phyloP scores from a whole-genome alignment of 2,797 vertebrate species.

The Poeciliopsis turneri region DNA sequence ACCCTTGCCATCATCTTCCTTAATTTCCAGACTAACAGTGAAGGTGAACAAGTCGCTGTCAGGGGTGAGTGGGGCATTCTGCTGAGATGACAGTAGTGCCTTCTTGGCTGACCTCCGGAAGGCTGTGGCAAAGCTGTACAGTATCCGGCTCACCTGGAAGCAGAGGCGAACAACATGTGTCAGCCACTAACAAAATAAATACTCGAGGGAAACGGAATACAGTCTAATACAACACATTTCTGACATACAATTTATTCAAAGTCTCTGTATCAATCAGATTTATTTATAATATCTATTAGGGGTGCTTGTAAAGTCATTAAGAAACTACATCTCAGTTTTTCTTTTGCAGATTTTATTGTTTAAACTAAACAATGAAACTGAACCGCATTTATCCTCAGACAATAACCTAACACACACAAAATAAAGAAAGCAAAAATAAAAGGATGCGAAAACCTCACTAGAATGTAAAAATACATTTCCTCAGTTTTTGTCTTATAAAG shows the following conservation, averaged over 20 bases:
- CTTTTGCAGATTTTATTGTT: background rate
- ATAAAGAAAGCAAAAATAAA: too few relatives aligned
- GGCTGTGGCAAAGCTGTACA: constrained; percentile 98
- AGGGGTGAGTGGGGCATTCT: constrained; percentile 88
- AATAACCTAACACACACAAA: too few relatives aligned
- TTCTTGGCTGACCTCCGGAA: constrained; percentile 95
- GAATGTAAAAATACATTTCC: too few relatives aligned
- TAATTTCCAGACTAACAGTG: constrained; percentile 96
- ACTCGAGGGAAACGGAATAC: background rate
- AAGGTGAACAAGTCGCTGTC: constrained; percentile 98
- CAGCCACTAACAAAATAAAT: background rate
- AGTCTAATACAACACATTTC: background rate
- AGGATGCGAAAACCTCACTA: too few relatives aligned
- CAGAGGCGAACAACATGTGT: background rate
- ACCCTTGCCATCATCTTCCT: constrained; percentile 97
- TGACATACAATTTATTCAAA: background rate
- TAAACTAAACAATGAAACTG: too few relatives aligned
- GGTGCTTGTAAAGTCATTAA: background rate
- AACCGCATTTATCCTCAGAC: too few relatives aligned
- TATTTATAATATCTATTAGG: background rate
- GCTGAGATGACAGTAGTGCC: constrained; percentile 83
- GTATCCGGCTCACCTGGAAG: constrained; percentile 93
- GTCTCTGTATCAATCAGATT: background rate
- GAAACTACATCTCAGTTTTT: background rate
- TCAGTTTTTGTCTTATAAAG: too few relatives aligned